Evolutionary conservation across 2,113 vertebrate genomes (phyloP), one percentile per base, ranked within the genome.

Genomic region (Dasypus novemcinctus): DNA sequence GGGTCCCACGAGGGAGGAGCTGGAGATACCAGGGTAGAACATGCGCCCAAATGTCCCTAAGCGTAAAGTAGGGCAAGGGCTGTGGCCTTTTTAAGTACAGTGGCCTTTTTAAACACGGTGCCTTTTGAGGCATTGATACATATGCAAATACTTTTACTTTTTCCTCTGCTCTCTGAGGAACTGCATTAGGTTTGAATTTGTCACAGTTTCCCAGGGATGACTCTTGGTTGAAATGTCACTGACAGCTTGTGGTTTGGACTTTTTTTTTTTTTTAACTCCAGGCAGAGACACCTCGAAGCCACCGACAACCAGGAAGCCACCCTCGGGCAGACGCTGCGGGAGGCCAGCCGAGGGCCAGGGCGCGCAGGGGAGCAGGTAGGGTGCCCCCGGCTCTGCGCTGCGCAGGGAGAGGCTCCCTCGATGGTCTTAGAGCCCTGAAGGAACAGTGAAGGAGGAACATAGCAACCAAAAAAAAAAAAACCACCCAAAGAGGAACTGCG

Each of bases 231-330:
- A 95, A 97, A 89, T 8, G 93, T 96, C 98, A 97, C 85, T 72
- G 13, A 87, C 20, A n/a, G 36, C 92, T 93, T 97, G 97, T 91
- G 97, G 97, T 98, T 98, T 97, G 87, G 25, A 75, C 6, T 91
- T 91, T 96, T 89, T 91, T 57, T 4, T 69, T 69, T 81, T 78
- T 59, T 31, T 38, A 80, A 79, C 84, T 0, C 0, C 95, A 98
- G 98, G 74, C 96, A 96, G 41, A 94, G 88, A 0, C 96, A 98
- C 74, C 61, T 97, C 64, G 98, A 98, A 95, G 29, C 95, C 21
- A 81, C 93, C 64, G 89, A 97, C 75, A 76, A 54, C 23, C 95
- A 71, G 93, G 98, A 95, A 94, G 96, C 94, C 71, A 41, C 76
- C 49, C 61, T 97, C 41, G 46, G 43, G 61, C 81, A 78, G 33